These are phyloP conservation scores for Drosophila saltans DNA, from an alignment of 1,140 invertebrate species.

Conservation along the genomic window DNA sequence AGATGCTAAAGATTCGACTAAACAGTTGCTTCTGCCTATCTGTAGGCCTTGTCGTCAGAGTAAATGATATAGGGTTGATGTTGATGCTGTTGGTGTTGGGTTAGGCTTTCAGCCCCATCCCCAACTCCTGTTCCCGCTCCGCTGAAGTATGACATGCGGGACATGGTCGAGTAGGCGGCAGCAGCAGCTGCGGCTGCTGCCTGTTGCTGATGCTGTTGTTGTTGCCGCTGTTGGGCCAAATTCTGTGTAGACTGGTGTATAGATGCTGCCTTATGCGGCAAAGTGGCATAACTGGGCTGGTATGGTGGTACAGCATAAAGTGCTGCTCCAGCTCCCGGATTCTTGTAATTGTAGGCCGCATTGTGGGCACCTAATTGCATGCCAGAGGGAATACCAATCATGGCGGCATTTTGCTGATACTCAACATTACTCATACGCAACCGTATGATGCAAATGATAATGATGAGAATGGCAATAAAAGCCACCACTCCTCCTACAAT, in stretches of 20 bases:
- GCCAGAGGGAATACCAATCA: constrained; percentile 84
- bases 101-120: constrained; percentile 62
- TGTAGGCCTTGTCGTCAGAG: constrained; percentile 82
- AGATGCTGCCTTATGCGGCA: constrained; percentile 86
- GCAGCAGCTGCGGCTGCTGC: constrained; percentile 77
- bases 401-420: constrained; percentile 87
- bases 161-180: constrained; percentile 82
- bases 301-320: constrained; percentile 84
- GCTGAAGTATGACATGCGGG: constrained; percentile 80
- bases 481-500: constrained; percentile 95
- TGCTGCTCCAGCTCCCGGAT: constrained; percentile 77
- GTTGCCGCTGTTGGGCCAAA: constrained; percentile 84
- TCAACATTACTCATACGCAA: constrained; percentile 87
- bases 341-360: constrained; percentile 84
- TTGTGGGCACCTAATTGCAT: constrained; percentile 84
- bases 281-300: constrained; percentile 85
- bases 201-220: constrained; percentile 83
- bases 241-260: constrained; percentile 83
- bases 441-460: constrained; percentile 94
- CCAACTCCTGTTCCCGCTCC: constrained; percentile 55
- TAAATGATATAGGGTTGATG: constrained; percentile 82
- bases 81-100: constrained; percentile 62
- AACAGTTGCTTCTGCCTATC: constrained; percentile 53
- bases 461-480: constrained; percentile 93
- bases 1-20: constrained; percentile 36